Evolutionary conservation across 2,888 invertebrate species (phyloP).

Genomic region (Drosophila nr. fundita): DNA sequence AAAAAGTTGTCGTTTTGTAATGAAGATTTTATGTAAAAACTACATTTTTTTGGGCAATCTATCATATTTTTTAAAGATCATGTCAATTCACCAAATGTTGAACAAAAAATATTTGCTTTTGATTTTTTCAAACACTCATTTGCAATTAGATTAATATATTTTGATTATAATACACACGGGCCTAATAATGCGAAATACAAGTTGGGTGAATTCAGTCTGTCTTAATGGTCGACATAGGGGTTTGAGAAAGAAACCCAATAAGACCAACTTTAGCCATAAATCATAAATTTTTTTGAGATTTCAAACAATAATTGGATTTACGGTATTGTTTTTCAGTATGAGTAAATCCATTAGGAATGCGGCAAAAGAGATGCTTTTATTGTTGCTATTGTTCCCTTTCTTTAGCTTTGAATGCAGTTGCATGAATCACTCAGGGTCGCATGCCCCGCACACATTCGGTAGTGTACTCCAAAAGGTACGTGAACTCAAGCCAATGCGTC

Average conservation of each 20-base stretch:
- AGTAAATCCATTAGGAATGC: conserved; percentile 32
- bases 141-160: background rate
- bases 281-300: background rate
- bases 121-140: background rate
- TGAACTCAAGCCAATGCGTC: conserved; percentile 47
- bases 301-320: conserved; percentile 6
- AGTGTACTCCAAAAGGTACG: conserved; percentile 43
- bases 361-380: conserved; percentile 7
- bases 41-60: background rate
- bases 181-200: background rate
- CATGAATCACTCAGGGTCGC: conserved; percentile 45
- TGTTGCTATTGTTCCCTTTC: background rate
- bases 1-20: background rate
- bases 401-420: conserved; percentile 15
- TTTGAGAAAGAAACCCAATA: background rate
- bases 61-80: too few relatives aligned
- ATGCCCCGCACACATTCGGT: conserved; percentile 30
- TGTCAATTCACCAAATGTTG: background rate
- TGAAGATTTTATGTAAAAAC: background rate
- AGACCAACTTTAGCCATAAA: background rate
- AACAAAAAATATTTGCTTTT: background rate
- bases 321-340: conserved; percentile 4
- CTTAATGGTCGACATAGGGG: background rate
- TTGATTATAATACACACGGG: background rate
- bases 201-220: background rate